phyloP scores from a whole-genome alignment of 92 coral and sea anemone genomes.

The Zoanthus sociatus region DNA sequence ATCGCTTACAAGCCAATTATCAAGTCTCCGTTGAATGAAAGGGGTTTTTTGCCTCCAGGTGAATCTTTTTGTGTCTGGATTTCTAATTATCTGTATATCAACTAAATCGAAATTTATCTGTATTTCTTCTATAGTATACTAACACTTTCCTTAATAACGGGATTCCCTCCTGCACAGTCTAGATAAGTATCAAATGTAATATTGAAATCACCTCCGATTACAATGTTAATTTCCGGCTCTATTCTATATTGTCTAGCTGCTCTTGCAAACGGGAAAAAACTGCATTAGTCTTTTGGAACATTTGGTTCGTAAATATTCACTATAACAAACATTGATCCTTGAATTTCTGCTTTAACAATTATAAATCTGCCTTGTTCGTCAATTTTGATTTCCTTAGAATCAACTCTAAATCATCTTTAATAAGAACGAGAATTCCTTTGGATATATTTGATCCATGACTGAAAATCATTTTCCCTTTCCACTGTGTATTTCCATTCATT shows the following conservation, averaged over 20 bases:
- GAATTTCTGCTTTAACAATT: background rate
- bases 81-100: background rate
- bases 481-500: background rate
- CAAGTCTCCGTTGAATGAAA: background rate
- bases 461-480: too few relatives aligned
- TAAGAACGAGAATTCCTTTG: background rate
- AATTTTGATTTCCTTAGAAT: background rate
- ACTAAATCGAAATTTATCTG: background rate
- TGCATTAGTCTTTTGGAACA: background rate
- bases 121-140: background rate
- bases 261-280: background rate
- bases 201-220: background rate
- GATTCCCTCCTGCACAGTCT: background rate
- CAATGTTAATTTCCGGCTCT: background rate
- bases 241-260: background rate
- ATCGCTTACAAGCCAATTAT: background rate
- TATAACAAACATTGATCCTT: background rate
- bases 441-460: background rate
- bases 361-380: background rate
- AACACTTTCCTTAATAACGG: background rate
- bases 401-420: background rate
- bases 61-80: background rate
- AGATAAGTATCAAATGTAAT: background rate
- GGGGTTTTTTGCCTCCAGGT: slow-evolving; percentile 5
- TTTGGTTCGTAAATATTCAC: slow-evolving; percentile 6